Evolutionary conservation across 2,113 vertebrate genomes (phyloP).

Genomic region (Lathamus discolor): DNA sequence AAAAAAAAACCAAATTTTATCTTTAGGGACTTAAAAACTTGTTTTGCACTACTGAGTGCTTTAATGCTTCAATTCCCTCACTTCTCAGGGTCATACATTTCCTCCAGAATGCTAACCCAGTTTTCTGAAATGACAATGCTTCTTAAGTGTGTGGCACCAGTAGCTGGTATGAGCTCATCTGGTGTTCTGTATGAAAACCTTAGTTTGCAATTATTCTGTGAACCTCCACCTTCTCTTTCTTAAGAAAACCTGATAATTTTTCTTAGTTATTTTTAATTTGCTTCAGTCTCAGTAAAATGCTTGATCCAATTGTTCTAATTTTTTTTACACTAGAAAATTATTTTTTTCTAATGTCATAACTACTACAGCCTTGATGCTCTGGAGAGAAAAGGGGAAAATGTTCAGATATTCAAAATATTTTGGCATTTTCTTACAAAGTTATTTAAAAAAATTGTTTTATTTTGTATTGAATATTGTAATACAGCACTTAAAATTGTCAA

Average conservation of each 20-base stretch:
- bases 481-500: not conserved
- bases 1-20: not conserved
- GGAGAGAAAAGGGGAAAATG: not conserved
- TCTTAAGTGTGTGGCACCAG: not conserved
- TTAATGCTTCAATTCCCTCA: not conserved
- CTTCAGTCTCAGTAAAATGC: no score
- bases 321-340: not conserved
- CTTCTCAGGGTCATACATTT: not conserved
- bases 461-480: not conserved
- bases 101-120: not conserved
- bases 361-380: not conserved
- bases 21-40: not conserved
- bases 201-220: constrained; percentile 1
- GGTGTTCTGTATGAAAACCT: not conserved
- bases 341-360: not conserved
- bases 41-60: not conserved
- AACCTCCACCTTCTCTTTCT: not conserved
- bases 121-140: not conserved
- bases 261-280: no score
- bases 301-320: no score
- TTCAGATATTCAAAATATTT: constrained; percentile 21
- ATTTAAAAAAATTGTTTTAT: not conserved
- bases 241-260: not conserved
- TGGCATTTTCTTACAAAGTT: not conserved
- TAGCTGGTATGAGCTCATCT: not conserved